Percentiles rank a stretch among this genome's conserved stretches.
Conservation (phyloP, 2,113 vertebrate species). For the Ictidomys tridecemlineatus region DNA sequence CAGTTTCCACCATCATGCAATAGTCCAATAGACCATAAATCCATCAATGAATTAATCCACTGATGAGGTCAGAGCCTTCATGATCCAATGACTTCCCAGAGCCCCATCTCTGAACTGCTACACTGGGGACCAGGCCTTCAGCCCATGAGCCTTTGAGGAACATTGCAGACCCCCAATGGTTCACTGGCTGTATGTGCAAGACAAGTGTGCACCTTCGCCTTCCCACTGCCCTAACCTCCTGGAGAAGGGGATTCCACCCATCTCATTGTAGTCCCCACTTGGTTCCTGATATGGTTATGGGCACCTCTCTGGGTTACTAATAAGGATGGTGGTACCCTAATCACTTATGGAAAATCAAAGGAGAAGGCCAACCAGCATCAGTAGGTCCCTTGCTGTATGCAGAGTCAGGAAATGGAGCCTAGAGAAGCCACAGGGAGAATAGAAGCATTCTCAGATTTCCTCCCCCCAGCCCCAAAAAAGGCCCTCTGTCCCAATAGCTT, state of each 20-base stretch:
- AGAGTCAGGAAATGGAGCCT: background rate
- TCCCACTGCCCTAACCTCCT: background rate
- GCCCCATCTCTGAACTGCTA: background rate
- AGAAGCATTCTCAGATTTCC: background rate
- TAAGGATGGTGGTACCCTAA: no score
- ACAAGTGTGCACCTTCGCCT: rapidly evolving
- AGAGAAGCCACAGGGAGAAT: background rate
- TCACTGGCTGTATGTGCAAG: background rate
- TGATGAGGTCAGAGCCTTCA: background rate
- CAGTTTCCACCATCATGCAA: no score
- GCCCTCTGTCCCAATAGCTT: background rate
- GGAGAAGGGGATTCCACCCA: no score
- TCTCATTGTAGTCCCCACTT: rapidly evolving
- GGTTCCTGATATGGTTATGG: background rate
- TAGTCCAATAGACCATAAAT: background rate
- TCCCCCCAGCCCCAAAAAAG: background rate
- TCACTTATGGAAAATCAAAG: background rate
- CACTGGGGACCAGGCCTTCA: background rate
- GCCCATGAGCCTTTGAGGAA: background rate
- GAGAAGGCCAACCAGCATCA: background rate
- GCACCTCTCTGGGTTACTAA: background rate
- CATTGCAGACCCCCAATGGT: background rate
- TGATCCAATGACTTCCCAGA: background rate
- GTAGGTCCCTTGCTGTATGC: background rate
- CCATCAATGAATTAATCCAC: background rate